Percentiles rank a stretch among this genome's conserved stretches.
Conservation (phyloP, 35 echinoderm and acorn worm species). For the Ophioderma brevispina region DNA sequence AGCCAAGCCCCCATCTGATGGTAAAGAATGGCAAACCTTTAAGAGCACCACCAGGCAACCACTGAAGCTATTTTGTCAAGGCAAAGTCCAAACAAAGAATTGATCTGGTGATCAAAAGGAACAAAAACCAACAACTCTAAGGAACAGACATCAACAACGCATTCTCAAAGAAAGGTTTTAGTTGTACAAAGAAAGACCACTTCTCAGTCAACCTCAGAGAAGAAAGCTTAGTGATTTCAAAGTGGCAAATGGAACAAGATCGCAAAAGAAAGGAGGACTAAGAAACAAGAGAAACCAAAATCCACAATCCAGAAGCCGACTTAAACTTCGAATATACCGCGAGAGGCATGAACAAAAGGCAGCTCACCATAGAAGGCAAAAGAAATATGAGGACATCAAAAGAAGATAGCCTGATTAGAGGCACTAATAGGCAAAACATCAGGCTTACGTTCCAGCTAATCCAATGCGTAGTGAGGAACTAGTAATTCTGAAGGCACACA, state of each 20-base stretch:
- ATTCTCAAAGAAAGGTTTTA: not conserved
- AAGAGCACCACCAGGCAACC: not conserved
- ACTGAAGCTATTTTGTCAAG: not conserved
- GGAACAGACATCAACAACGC: not conserved
- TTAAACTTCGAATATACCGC: slow-evolving; percentile 26
- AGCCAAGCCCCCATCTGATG: slow-evolving; percentile 2
- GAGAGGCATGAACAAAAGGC: slow-evolving; percentile 41
- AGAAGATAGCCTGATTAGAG: slow-evolving; percentile 72
- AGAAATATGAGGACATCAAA: slow-evolving; percentile 68
- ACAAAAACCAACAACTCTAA: not conserved
- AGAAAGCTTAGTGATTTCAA: slow-evolving; percentile 78
- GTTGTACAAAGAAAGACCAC: not conserved
- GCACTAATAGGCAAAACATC: slow-evolving; percentile 66
- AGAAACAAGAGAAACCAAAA: slow-evolving; percentile 42
- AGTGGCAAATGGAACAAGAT: slow-evolving; percentile 94
- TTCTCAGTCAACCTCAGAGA: not conserved
- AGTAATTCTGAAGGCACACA: not conserved
- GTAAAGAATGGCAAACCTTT: not conserved
- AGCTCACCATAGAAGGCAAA: slow-evolving; percentile 35
- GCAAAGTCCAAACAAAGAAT: not conserved
- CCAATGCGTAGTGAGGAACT: not conserved
- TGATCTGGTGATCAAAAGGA: slow-evolving; percentile 16
- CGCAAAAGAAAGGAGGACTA: slow-evolving; percentile 60
- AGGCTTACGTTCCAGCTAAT: slow-evolving; percentile 34
- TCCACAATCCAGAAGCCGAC: not conserved